Percentiles rank a stretch among this genome's conserved stretches.
phyloP scores from a whole-genome alignment of 1,140 invertebrate genomes.

The Lutraria rhynchaena region DNA sequence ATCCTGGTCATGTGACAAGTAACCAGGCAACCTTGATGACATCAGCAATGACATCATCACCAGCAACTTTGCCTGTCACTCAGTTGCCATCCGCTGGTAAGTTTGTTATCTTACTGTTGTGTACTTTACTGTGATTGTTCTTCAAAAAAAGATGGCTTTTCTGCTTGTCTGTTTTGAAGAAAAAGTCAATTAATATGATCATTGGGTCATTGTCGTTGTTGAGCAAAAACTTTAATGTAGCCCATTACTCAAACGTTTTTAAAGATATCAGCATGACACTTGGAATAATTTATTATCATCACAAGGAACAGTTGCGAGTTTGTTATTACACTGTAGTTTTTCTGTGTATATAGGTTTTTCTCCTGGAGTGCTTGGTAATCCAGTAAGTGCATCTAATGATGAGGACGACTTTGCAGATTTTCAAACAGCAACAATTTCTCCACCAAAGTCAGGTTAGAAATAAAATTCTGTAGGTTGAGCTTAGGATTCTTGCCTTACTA shows the following conservation, averaged over 20 bases:
- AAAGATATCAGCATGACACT: background rate
- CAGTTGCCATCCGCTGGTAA: conserved; percentile 40
- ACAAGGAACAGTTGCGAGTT: too few relatives aligned
- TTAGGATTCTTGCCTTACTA: too few relatives aligned
- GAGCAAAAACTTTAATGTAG: too few relatives aligned
- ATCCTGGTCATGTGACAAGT: conserved; percentile 17
- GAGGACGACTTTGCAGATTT: conserved; percentile 79
- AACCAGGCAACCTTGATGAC: conserved; percentile 25
- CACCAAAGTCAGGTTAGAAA: conserved; percentile 35
- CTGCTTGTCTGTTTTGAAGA: too few relatives aligned
- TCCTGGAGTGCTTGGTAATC: conserved; percentile 16
- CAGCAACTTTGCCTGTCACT: conserved; percentile 52
- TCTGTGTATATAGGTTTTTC: background rate
- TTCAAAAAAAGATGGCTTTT: too few relatives aligned
- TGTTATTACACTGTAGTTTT: background rate
- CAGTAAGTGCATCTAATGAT: conserved; percentile 46
- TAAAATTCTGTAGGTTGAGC: too few relatives aligned
- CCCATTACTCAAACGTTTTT: too few relatives aligned
- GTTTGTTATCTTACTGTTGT: too few relatives aligned
- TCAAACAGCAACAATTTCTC: conserved; percentile 62
- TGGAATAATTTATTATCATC: background rate
- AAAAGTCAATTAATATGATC: background rate
- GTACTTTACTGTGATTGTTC: too few relatives aligned
- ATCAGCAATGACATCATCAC: conserved; percentile 41
- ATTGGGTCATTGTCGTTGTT: background rate